These are phyloP conservation scores for Harpagoxenus sublaevis DNA, from an alignment of 2,888 invertebrate species.

Conservation along the genomic window DNA sequence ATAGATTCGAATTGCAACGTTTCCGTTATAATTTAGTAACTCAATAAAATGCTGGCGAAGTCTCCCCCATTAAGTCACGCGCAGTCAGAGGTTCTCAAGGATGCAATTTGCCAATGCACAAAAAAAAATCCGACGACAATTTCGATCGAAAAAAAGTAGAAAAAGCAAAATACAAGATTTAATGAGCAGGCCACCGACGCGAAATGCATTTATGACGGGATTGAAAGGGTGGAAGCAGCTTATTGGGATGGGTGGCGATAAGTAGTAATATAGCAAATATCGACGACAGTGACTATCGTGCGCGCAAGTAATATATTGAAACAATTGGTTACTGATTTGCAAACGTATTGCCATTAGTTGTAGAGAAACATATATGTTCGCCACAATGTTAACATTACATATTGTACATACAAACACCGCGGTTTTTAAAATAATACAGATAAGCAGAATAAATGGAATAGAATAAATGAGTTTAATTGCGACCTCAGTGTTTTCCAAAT, in stretches of 20 bases:
- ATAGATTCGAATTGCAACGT: constrained; percentile 59
- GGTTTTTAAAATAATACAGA: constrained; percentile 28
- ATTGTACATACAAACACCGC: neutral
- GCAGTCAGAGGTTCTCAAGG: constrained; percentile 53
- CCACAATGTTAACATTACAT: neutral
- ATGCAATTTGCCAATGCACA: constrained; percentile 16
- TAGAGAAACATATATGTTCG: neutral
- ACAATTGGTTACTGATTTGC: constrained; percentile 29
- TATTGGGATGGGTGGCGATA: constrained; percentile 6
- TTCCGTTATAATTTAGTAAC: constrained; percentile 65
- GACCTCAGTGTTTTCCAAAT: neutral
- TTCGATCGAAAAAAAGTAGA: neutral
- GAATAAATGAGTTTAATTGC: neutral
- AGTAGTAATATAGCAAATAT: constrained; percentile 48
- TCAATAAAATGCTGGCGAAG: constrained; percentile 55
- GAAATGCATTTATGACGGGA: constrained; percentile 36
- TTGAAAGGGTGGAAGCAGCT: constrained; percentile 10
- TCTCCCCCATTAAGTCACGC: constrained; percentile 33
- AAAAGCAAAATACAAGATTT: constrained; percentile 31
- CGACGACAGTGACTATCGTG: constrained; percentile 8
- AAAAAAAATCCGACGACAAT: constrained; percentile 26
- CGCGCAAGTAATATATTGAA: constrained; percentile 14
- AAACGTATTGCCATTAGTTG: constrained; percentile 18
- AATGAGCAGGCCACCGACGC: constrained; percentile 28
- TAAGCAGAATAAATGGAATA: constrained; percentile 18